Percentiles rank a stretch among this genome's conserved stretches.
Conservation (phyloP, 2,797 vertebrate species). For the Prionace glauca region DNA sequence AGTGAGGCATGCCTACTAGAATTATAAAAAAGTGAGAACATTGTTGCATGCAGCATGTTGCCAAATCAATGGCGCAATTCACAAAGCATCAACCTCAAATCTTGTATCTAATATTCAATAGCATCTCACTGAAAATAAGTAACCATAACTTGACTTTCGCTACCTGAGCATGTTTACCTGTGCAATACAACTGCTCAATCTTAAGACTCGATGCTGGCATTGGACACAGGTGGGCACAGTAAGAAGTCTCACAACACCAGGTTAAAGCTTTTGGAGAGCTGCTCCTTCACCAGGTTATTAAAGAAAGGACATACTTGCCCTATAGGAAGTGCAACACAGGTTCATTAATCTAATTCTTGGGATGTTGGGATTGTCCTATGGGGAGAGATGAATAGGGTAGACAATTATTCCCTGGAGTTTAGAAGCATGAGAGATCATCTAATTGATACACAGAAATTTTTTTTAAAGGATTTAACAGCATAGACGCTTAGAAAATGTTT, state of each 20-base stretch:
- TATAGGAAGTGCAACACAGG: neutral
- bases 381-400: neutral
- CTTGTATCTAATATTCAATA: neutral
- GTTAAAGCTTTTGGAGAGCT: no score
- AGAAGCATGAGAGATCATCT: neutral
- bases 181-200: neutral
- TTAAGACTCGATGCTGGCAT: neutral
- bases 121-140: neutral
- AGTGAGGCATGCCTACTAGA: neutral
- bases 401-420: neutral
- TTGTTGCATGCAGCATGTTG: neutral
- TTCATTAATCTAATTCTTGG: neutral
- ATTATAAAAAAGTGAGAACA: neutral
- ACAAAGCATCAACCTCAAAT: neutral
- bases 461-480: neutral
- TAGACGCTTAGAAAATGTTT: neutral
- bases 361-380: neutral
- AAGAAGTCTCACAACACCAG: no score
- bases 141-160: neutral
- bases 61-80: neutral
- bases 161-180: neutral
- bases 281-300: no score
- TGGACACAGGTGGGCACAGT: no score
- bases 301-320: neutral
- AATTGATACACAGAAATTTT: neutral